Evolutionary conservation across 2,888 invertebrate genomes (phyloP).

Genomic region (Achlya flavicornis): DNA sequence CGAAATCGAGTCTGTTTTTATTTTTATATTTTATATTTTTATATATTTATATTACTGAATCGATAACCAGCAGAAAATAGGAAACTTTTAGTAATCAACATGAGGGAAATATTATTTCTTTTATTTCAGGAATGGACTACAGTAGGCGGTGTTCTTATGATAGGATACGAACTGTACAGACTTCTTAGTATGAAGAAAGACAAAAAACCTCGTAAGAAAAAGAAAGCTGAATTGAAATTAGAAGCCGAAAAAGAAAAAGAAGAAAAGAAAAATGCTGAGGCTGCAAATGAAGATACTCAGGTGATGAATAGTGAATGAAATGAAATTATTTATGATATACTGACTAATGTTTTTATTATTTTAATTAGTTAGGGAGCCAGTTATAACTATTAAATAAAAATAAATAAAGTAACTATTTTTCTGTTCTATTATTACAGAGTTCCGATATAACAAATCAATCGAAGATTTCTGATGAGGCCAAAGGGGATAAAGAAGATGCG

Average conservation of each 20-base stretch:
- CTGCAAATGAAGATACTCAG: constrained; percentile 71
- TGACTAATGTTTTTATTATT: too few species aligned
- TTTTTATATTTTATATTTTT: too few species aligned
- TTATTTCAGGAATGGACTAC: constrained; percentile 89
- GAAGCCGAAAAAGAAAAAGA: constrained; percentile 65
- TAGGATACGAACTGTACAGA: constrained; percentile 98
- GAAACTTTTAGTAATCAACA: too few species aligned
- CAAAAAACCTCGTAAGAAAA: constrained; percentile 83
- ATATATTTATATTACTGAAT: too few species aligned
- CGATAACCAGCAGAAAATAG: too few species aligned
- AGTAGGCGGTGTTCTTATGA: constrained; percentile 95
- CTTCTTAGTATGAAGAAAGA: constrained; percentile 91
- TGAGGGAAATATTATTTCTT: neutral
- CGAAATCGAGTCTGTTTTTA: too few species aligned
- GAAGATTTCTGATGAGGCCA: constrained; percentile 64
- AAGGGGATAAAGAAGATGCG: constrained; percentile 64
- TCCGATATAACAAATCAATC: constrained; percentile 57
- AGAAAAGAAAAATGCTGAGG: constrained; percentile 60
- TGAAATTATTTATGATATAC: neutral
- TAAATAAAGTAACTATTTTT: constrained; percentile 11
- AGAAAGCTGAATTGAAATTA: constrained; percentile 67
- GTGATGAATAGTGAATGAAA: constrained; percentile 35
- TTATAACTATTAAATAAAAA: neutral
- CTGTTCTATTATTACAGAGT: constrained; percentile 39
- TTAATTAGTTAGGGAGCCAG: neutral